These are phyloP conservation scores for Cryptoblepharus egeriae DNA, from an alignment of 2,797 vertebrate genomes.

Conservation along the genomic window DNA sequence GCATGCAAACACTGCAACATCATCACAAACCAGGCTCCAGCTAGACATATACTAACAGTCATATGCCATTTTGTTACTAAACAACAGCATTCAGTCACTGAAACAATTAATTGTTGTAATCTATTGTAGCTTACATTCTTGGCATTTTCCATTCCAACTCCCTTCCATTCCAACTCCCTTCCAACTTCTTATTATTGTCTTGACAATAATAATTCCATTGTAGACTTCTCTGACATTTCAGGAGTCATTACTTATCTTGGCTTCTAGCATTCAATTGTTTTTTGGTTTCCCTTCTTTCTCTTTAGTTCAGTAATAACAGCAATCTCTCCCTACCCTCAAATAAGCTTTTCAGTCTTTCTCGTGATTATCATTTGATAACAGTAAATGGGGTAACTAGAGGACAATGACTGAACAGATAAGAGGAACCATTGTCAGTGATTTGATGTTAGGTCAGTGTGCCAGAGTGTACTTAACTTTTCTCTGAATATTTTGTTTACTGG, in stretches of 20 bases:
- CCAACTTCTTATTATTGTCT: not conserved
- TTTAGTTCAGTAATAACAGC: not conserved
- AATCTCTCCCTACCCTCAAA: not conserved
- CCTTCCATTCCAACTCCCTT: no score
- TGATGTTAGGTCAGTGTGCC: not conserved
- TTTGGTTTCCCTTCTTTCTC: not conserved
- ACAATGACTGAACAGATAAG: not conserved
- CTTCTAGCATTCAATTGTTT: not conserved
- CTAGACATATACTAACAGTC: not conserved
- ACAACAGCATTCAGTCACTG: rapidly evolving
- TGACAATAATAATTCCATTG: not conserved
- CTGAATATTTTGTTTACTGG: not conserved
- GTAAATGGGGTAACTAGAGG: not conserved
- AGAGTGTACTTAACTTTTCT: not conserved
- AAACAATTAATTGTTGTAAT: conserved; percentile 9
- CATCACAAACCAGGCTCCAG: conserved; percentile 31
- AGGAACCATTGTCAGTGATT: not conserved
- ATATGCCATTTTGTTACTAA: not conserved
- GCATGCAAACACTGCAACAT: not conserved
- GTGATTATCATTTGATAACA: conserved; percentile 17
- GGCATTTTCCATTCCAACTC: not conserved
- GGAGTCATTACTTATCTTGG: not conserved
- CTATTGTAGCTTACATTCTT: not conserved
- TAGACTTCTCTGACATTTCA: conserved; percentile 3
- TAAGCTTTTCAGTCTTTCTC: not conserved